Conservation (phyloP, 1,140 invertebrate species). For the Aphelenchoides avenae region DNA sequence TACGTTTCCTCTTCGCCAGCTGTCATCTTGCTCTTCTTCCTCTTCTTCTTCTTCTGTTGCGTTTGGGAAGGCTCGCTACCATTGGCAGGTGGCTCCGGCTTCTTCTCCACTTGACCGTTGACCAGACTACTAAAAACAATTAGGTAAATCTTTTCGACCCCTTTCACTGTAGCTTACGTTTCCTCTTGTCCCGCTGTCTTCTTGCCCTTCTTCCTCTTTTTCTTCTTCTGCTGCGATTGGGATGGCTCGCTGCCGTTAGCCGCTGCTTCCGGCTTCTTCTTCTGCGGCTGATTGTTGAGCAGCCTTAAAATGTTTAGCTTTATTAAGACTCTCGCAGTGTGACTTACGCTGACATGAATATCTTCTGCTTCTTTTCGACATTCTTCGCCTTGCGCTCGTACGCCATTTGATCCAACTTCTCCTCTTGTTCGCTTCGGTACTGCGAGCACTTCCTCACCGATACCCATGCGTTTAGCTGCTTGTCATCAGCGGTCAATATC, state of each 20-base stretch:
- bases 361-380: constrained; percentile 72
- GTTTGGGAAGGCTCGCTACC: no score
- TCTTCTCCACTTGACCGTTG: constrained; percentile 7
- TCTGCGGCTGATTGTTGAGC: constrained; percentile 15
- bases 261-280: constrained; percentile 14
- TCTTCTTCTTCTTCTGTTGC: no score
- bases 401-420: constrained; percentile 73
- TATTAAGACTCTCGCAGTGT: constrained; percentile 1
- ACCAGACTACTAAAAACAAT: no score
- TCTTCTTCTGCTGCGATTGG: constrained; percentile 10
- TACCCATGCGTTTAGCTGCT: constrained; percentile 88
- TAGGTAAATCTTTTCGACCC: no score
- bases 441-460: constrained; percentile 83
- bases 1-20: no score
- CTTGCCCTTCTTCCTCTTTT: constrained; percentile 17
- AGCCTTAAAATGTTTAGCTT: background rate
- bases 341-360: constrained; percentile 59
- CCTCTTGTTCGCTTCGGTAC: constrained; percentile 71
- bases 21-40: no score
- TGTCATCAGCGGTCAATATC: constrained; percentile 83
- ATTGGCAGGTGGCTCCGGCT: no score
- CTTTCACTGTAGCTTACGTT: constrained; percentile 32
- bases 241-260: no score
- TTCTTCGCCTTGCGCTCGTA: constrained; percentile 74
- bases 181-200: constrained; percentile 20